Conservation (phyloP, 2,113 vertebrate species). For the Epinephelus moara region DNA sequence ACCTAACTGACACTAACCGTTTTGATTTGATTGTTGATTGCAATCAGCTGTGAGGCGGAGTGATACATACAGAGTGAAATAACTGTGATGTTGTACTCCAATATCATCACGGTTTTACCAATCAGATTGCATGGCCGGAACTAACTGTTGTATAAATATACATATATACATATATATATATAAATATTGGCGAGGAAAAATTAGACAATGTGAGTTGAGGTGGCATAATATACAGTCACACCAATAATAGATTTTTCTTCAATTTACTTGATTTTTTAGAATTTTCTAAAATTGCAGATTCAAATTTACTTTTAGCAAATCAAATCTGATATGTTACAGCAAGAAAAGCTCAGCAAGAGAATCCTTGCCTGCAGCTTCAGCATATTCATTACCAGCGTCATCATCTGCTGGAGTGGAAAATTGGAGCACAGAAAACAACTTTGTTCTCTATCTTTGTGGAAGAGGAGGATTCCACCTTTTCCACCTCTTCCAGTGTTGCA, state of each 20-base stretch:
- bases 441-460: constrained; percentile 50
- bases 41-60: too few species aligned
- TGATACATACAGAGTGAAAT: too few species aligned
- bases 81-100: too few species aligned
- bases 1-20: too few species aligned
- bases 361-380: constrained; percentile 20
- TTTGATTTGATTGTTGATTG: too few species aligned
- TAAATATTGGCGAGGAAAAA: neutral
- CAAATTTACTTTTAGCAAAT: neutral
- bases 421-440: constrained; percentile 43
- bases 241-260: neutral
- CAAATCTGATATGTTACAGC: neutral
- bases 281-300: neutral
- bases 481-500: constrained; percentile 59
- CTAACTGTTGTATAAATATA: too few species aligned
- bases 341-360: neutral
- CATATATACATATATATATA: too few species aligned
- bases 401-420: constrained; percentile 56
- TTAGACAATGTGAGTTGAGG: neutral
- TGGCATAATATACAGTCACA: neutral
- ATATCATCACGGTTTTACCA: too few species aligned
- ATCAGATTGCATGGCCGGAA: too few species aligned
- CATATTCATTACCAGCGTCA: constrained; percentile 23
- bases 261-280: neutral
- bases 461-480: constrained; percentile 52